Base-by-base conservation (phyloP, 53 echinoderm and acorn worm species). In the Stichopus horrens region DNA sequence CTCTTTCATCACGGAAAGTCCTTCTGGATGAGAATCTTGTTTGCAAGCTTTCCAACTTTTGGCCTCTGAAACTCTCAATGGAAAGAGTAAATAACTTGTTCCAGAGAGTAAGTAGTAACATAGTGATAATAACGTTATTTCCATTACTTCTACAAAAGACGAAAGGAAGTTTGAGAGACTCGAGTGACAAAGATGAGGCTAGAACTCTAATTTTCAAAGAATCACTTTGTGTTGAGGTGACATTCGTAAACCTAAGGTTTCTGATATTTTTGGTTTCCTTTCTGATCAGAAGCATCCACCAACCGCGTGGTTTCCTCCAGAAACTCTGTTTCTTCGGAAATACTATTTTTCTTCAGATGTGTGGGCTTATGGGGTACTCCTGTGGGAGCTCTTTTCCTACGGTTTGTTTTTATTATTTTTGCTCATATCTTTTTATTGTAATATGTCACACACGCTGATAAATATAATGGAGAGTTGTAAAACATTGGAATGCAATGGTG, bases 241-340 rank as follows among this genome's bases (percentile, higher is more conserved):
- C 14, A 9, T 60, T 4, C 63, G 4, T 14, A 60, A 60, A 9
- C 7, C 5, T 4, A 11, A 60, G 9, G 5, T 60, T 60, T 60
- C 9, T 59, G 59, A 59, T 59, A 9, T 59, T 59, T 59, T 11
- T 59, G 59, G 8, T 59, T 10, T 68, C 68, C 68, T 68, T 68
- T 37, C 37, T 37, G 37, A 37, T 37, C 68, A 68, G 68, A 68
- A 21, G 56, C 21, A 80, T 80, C 80, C 80, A 8, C 80, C 80
- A 5, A 57, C 80, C 9, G 80, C 58, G 14, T 80, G 80, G 80
- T 80, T 80, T 7, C 80, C 80, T 55, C 80, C 80, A 10, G 80
- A 80, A 80, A 80, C 80, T 4, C 21, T 80, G 21, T 80, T 57
- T 21, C 56, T 80, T 5, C 9, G 20, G 4, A 8, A 4, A 8